phyloP scores from a whole-genome alignment of 2,113 vertebrate genomes.

The Coregonus clupeaformis region DNA sequence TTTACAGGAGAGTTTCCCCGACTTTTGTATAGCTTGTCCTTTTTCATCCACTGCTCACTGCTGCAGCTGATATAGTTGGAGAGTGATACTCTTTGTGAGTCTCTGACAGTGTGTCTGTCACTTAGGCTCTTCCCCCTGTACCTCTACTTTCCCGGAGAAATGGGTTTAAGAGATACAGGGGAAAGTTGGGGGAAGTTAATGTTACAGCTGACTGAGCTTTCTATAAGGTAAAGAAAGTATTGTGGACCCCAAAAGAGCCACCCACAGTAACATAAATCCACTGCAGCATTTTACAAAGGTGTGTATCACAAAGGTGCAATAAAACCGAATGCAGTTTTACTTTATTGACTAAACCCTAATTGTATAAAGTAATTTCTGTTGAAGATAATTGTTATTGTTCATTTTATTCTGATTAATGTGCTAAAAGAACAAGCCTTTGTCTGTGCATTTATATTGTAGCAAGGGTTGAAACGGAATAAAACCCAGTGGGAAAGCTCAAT shows the following conservation, averaged over 20 bases:
- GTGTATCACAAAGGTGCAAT: not conserved
- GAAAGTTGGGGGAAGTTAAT: slow-evolving; percentile 56
- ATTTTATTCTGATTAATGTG: not conserved
- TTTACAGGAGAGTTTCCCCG: slow-evolving; percentile 38
- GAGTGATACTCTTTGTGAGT: slow-evolving; percentile 53
- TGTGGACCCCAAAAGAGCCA: not conserved
- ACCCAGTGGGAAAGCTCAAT: slow-evolving; percentile 48
- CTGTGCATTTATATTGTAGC: not conserved
- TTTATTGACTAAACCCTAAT: not conserved
- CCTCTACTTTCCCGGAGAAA: slow-evolving; percentile 39
- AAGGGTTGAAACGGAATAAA: slow-evolving; percentile 22
- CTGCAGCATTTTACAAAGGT: not conserved
- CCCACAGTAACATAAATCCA: not conserved
- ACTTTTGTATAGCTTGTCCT: slow-evolving; percentile 49
- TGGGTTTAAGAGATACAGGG: slow-evolving; percentile 34
- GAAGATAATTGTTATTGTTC: not conserved
- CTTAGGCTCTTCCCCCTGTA: slow-evolving; percentile 30
- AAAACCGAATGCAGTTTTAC: not conserved
- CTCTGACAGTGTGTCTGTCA: slow-evolving; percentile 49
- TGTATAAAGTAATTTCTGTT: not conserved
- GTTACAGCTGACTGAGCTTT: slow-evolving; percentile 59
- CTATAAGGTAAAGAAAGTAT: slow-evolving; percentile 31
- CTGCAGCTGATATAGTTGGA: slow-evolving; percentile 48
- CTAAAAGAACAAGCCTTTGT: not conserved
- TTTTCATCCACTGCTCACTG: slow-evolving; percentile 41